Evolutionary conservation across 2,113 vertebrate genomes (phyloP), one percentile per base, ranked within the genome.

Genomic region (Proterorhinus semilunaris): DNA sequence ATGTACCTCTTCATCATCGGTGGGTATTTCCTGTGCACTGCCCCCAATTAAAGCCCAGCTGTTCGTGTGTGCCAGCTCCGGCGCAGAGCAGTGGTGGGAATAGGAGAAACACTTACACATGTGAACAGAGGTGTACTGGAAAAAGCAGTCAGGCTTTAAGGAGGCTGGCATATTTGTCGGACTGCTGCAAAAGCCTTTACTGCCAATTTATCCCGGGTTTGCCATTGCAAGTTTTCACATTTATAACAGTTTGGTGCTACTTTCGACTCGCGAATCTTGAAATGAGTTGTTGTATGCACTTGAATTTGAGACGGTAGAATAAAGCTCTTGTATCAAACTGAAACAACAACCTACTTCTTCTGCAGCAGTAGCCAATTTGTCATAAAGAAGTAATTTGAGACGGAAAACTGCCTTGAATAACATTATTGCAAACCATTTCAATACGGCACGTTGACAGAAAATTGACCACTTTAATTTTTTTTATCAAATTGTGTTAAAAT

Each of bases 21-120:
- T 65, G 88, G 87, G 82, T 86, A 92, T 89, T 92, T 92, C 91
- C 91, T 92, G 90, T 85, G 75, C 74, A 73, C 68, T 87, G 79
- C 73, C 83, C 84, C 83, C 81, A 86, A 78, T 81, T 86, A 84
- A 86, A 90, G 83, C 54, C 81, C 85, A 86, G 82, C 83, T 76
- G 78, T 87, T 83, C 2, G 27, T 76, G 53, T 50, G 59, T 85
- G 83, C 76, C 80, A 90, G 51, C 69, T 65, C 46, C 69, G 78
- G 68, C 62, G 66, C 53, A 5, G 4, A 11, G 53, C 16, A 16
- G 21, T 12, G 21, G 66, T 72, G 55, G 45, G 79, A 69, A 75
- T 78, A 54, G 66, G 55, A 62, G 16, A 8, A 46, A 63, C 45
- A 63, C 62, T 57, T 27, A 6, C 17, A 13, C 72, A 73, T 80